These are phyloP conservation scores for Magallana gigas DNA, from an alignment of 1,140 invertebrate species.

Conservation along the genomic window DNA sequence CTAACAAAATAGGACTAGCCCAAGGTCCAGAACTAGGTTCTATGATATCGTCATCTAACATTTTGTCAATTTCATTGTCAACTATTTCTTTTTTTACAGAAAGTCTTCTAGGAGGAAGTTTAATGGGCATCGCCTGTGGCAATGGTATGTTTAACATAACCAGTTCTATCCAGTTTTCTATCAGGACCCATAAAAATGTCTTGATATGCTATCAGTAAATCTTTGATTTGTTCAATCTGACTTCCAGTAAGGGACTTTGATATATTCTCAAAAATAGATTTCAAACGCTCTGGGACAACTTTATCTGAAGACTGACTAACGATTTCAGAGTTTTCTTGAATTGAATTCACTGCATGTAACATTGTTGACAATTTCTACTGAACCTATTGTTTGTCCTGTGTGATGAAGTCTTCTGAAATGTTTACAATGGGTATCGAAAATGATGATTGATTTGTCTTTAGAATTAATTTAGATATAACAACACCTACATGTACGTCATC, in stretches of 20 bases:
- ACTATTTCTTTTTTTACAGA: slow-evolving; percentile 3
- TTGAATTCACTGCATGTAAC: too few relatives aligned
- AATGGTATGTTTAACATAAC: slow-evolving; percentile 25
- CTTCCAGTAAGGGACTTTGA: not conserved
- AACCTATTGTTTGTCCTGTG: too few relatives aligned
- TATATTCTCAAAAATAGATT: too few relatives aligned
- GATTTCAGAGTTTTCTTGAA: too few relatives aligned
- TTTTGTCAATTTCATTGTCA: slow-evolving; percentile 42
- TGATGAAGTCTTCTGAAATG: too few relatives aligned
- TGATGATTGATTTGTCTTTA: too few relatives aligned
- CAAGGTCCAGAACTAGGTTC: slow-evolving; percentile 76
- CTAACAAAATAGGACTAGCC: slow-evolving; percentile 80
- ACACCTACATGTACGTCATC: too few relatives aligned
- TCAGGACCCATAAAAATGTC: slow-evolving; percentile 42
- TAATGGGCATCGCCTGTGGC: slow-evolving; percentile 18
- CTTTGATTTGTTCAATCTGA: not conserved
- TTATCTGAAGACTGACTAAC: too few relatives aligned
- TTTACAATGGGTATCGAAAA: too few relatives aligned
- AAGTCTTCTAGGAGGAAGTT: slow-evolving; percentile 26
- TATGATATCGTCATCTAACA: slow-evolving; percentile 76
- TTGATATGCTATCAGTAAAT: not conserved
- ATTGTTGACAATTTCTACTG: too few relatives aligned
- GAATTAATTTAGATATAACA: too few relatives aligned
- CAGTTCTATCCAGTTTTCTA: slow-evolving; percentile 19
- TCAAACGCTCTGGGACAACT: too few relatives aligned